Base-by-base conservation (phyloP, 2,888 invertebrate species). In the Drosophila paramelanica region DNA sequence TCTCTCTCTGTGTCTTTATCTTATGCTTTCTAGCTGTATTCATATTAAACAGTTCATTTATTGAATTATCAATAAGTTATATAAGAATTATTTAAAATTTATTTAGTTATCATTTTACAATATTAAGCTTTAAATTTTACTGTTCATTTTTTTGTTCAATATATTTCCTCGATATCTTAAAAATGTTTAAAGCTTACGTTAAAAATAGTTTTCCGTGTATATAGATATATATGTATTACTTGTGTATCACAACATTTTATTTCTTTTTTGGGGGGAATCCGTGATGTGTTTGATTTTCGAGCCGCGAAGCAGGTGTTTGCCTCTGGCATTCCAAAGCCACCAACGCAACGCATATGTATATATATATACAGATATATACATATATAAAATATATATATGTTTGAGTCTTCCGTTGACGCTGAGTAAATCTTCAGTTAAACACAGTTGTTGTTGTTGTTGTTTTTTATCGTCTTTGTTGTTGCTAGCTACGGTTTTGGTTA, bases 401-500 rank as follows among this genome's bases (percentile, higher is more conserved):
- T 67, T 82, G 83, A 65, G 71, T 67, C 76, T 78, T 73, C 78
- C 55, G 46, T 39, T 64, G 45, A n/a, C 56, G 41, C 55, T 58
- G 36, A 60, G 52, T 62, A 59, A 47, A 45, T 46, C 49, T 64
- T 64, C 42, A 49, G 43, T 23, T 55, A 25, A 38, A 27, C 73
- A 38, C 33, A 59, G 46, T 33, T 67, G 50, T n/a, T 67, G 51
- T 38, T 64, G n/a, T n/a, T n/a, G n/a, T n/a, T n/a, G n/a, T 42
- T 14, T 67, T 43, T 61, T 56, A 25, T 25, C 49, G 56, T 42
- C 45, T 41, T 41, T 33, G 8, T 43, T 56, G 36, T 53, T 53
- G 59, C 39, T 61, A 64, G 66, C 57, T 71, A 68, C 76, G 71
- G 65, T 85, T 85, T 85, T 67, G 88, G 83, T 75, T 82, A 87